A percentile compares a stretch with the other conserved stretches of the same genome.
phyloP scores from a whole-genome alignment of 30 jellyfish, hydroid and myxozoan genomes.

The Aurelia coerulea region DNA sequence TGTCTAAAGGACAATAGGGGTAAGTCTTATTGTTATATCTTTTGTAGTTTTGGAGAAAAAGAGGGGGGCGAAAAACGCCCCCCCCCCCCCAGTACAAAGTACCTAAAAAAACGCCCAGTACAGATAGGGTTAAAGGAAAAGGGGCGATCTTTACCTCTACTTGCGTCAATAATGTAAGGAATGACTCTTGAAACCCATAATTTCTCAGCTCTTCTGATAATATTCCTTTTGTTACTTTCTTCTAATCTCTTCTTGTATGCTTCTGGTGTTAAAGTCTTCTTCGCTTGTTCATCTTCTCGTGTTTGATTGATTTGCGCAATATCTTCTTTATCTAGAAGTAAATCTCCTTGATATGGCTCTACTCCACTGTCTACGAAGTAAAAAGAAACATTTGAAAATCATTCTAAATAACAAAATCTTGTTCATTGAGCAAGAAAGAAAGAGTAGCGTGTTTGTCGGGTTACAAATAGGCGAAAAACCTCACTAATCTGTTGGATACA shows the following conservation, averaged over 20 bases:
- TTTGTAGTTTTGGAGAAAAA: too few relatives aligned
- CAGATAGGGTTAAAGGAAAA: too few relatives aligned
- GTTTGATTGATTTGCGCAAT: conserved; percentile 56
- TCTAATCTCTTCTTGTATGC: conserved; percentile 25
- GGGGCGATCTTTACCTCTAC: conserved; percentile 37
- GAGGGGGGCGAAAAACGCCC: too few relatives aligned
- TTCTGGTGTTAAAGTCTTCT: conserved; percentile 26
- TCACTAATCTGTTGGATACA: neutral
- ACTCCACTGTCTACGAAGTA: conserved; percentile 52
- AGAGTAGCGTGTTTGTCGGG: too few relatives aligned
- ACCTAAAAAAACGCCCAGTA: too few relatives aligned
- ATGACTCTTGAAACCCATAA: conserved; percentile 58
- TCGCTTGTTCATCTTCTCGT: conserved; percentile 54
- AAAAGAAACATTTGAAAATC: neutral
- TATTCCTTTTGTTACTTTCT: conserved; percentile 25
- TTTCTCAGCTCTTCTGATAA: conserved; percentile 48
- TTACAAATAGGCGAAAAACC: too few relatives aligned
- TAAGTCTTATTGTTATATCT: too few relatives aligned
- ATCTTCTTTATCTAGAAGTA: conserved; percentile 55
- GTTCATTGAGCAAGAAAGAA: too few relatives aligned
- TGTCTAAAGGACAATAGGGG: too few relatives aligned
- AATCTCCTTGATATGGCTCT: conserved; percentile 80
- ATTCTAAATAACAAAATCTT: neutral
- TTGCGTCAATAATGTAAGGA: conserved; percentile 56
- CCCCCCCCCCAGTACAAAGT: too few relatives aligned